These are phyloP conservation scores for Halictus ligatus DNA, from an alignment of 2,888 invertebrate genomes.

Conservation along the genomic window DNA sequence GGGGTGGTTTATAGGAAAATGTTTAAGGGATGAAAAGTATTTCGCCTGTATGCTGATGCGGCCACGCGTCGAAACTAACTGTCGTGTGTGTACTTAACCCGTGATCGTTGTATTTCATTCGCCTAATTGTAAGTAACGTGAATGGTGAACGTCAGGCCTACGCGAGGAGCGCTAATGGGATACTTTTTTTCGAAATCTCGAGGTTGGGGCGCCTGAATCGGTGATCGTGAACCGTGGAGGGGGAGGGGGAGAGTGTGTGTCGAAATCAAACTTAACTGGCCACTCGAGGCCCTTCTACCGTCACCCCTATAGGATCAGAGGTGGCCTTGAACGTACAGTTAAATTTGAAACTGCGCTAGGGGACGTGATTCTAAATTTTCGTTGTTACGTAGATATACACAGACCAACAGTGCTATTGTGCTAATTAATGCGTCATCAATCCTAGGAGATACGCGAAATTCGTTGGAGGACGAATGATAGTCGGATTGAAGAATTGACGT, in stretches of 20 bases:
- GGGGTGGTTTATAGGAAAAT: not conserved
- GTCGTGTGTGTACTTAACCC: constrained; percentile 63
- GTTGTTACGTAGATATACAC: constrained; percentile 15
- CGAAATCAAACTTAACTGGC: constrained; percentile 8
- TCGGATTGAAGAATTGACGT: not conserved
- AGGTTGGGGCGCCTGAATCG: constrained; percentile 53
- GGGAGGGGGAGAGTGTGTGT: not conserved
- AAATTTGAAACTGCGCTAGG: not conserved
- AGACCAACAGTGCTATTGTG: not conserved
- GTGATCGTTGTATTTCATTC: constrained; percentile 64
- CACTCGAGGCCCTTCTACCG: constrained; percentile 13
- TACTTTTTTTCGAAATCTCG: constrained; percentile 46
- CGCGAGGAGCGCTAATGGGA: constrained; percentile 36
- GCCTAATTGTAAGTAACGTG: constrained; percentile 60
- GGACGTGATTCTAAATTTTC: constrained; percentile 14
- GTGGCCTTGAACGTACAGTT: constrained; percentile 6
- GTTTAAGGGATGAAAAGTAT: constrained; percentile 21
- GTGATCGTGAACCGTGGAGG: not conserved
- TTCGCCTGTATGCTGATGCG: constrained; percentile 46
- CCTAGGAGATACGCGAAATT: not conserved
- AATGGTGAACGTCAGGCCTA: constrained; percentile 64
- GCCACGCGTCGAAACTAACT: constrained; percentile 51
- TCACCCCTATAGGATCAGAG: not conserved
- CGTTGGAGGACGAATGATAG: not conserved
- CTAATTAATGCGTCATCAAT: not conserved